Base-by-base conservation (phyloP, 2,113 vertebrate species). In the Podarcis raffonei region DNA sequence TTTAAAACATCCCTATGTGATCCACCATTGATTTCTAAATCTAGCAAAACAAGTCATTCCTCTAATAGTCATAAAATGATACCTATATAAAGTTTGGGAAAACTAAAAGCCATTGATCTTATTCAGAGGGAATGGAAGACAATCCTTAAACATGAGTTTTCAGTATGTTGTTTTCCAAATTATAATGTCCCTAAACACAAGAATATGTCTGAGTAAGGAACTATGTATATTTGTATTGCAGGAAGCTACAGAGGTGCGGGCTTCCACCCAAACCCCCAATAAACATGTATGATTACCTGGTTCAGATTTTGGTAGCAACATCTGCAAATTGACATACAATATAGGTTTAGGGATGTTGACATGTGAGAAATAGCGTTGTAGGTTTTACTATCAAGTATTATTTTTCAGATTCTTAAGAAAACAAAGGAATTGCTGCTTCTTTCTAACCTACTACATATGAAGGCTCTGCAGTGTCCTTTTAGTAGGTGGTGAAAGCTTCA, bases 81-180 rank as follows among this genome's bases (percentile, higher is more conserved):
- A 59, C 23, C 27, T 76, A 82, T 81, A 25, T 53, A 91, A 25
- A 82, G n/a, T 76, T 57, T 69, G 23, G 35, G 90, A 48, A 53
- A 94, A 87, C 75, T 83, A 84, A 62, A 92, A 75, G 82, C 37
- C 35, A 30, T 7, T 6, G 74, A 87, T 59, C 84, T 84, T 32
- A 92, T 85, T 62, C 53, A 86, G 32, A 80, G 89, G 77, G 76
- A 89, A 81, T 62, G 39, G 88, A 91, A 84, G 2, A 89, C 37
- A 86, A 93, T 74, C n/a, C 62, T 27, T 65, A 2, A n/a, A 90
- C 85, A 39, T 83, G 85, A 65, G 5, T 71, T 2, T 86, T 23
- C n/a, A 90, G 23, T 0, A 3, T 66, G 27, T 79, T 88, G 74
- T 35, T 91, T 92, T 81, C 83, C 62, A 84, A 23, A 59, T 78